Percentiles rank a stretch among this genome's conserved stretches.
Evolutionary conservation across 2,113 vertebrate genomes (phyloP).

Genomic region (Cyprinodon brontotheroides): DNA sequence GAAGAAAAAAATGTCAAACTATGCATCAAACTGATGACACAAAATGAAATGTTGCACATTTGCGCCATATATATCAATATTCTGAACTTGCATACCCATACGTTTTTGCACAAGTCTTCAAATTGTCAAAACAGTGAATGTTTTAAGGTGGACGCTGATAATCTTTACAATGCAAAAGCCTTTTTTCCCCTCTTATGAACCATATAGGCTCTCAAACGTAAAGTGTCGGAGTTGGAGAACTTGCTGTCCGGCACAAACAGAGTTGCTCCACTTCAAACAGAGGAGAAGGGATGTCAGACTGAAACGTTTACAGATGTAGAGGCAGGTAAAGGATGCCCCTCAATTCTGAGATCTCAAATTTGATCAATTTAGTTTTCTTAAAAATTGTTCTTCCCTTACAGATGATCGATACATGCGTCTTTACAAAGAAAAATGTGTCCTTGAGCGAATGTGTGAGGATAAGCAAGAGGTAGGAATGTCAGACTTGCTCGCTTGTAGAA

Average conservation of each 20-base stretch:
- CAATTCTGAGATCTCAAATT: not conserved
- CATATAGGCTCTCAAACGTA: constrained; percentile 65
- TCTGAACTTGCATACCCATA: no score
- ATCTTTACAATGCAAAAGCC: no score
- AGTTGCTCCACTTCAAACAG: not conserved
- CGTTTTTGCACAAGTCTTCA: no score
- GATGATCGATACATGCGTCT: constrained; percentile 51
- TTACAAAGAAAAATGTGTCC: constrained; percentile 70
- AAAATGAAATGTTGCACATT: no score
- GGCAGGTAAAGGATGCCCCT: constrained; percentile 19
- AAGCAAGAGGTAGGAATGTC: constrained; percentile 82
- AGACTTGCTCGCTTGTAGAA: not conserved
- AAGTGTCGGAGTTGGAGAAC: constrained; percentile 66
- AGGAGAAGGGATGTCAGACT: constrained; percentile 56
- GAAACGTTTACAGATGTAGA: constrained; percentile 6
- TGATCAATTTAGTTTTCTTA: not conserved
- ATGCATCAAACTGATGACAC: no score
- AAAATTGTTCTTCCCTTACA: constrained; percentile 14
- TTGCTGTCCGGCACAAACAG: not conserved
- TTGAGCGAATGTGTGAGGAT: constrained; percentile 80
- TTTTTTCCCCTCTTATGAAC: not conserved
- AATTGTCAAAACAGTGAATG: no score
- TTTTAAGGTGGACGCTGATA: no score
- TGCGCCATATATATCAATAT: no score
- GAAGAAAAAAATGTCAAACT: no score